A percentile compares a stretch with the other conserved stretches of the same genome.
These are phyloP conservation scores for Agriotes lineatus DNA, from an alignment of 2,888 invertebrate genomes.

Conservation along the genomic window DNA sequence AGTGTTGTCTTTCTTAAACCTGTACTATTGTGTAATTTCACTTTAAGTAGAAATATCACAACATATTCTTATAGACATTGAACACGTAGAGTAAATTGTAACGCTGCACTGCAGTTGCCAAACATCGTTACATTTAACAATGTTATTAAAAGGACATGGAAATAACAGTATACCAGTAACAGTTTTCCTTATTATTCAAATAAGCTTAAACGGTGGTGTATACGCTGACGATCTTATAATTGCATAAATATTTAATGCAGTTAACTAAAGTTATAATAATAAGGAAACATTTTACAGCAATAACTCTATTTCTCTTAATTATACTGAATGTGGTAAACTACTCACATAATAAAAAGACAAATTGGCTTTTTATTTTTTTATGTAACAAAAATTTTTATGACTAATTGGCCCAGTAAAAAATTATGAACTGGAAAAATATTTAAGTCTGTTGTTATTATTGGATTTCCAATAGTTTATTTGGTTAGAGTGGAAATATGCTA, in stretches of 20 bases:
- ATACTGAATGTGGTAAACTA: neutral
- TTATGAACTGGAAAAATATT: too few species aligned
- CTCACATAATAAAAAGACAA: neutral
- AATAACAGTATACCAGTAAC: too few species aligned
- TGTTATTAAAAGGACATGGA: too few species aligned
- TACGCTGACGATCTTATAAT: too few species aligned
- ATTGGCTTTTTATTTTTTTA: too few species aligned
- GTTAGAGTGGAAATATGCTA: neutral
- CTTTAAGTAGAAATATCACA: slow-evolving; percentile 18
- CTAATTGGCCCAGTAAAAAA: too few species aligned
- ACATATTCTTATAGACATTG: slow-evolving; percentile 12
- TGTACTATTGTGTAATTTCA: slow-evolving; percentile 19
- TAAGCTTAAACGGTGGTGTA: too few species aligned
- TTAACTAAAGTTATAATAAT: too few species aligned
- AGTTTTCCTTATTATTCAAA: neutral
- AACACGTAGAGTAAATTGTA: slow-evolving; percentile 20
- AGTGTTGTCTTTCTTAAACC: slow-evolving; percentile 15
- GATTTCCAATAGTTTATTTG: neutral
- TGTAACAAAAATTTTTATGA: too few species aligned
- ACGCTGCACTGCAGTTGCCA: slow-evolving; percentile 10
- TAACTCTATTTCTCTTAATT: neutral
- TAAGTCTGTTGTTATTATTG: neutral
- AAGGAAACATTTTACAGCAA: neutral
- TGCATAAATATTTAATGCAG: too few species aligned
- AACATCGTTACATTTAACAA: too few species aligned